Evolutionary conservation across 37 sponge, comb jelly and placozoan species (phyloP).

Genomic region (Cliona cf. orientalis): DNA sequence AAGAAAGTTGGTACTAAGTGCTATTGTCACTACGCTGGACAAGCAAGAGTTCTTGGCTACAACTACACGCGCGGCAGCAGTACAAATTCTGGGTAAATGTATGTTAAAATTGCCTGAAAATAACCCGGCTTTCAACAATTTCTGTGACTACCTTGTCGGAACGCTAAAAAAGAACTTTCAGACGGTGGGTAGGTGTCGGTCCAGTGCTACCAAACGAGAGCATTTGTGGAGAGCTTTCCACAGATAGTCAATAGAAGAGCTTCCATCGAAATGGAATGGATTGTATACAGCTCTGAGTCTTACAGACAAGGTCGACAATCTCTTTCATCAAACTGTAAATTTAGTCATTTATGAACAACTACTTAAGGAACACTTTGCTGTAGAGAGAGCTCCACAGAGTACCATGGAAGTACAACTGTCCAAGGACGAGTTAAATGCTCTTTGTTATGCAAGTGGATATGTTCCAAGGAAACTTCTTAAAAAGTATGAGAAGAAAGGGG

Average conservation of each 20-base stretch:
- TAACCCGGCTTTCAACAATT: background rate
- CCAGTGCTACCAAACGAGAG: background rate
- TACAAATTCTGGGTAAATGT: background rate
- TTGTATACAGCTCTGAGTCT: background rate
- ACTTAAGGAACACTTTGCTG: background rate
- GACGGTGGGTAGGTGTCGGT: background rate
- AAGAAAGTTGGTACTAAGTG: background rate
- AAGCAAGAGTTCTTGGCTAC: background rate
- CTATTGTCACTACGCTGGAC: background rate
- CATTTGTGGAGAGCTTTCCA: background rate
- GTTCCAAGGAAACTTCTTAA: constrained; percentile 34
- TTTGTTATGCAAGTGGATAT: constrained; percentile 41
- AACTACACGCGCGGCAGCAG: background rate
- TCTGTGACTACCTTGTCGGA: background rate
- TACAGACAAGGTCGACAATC: background rate
- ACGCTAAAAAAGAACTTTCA: background rate
- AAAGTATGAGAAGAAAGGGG: constrained; percentile 41
- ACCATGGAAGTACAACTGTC: background rate
- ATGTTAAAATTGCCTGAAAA: background rate
- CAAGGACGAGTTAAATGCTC: constrained; percentile 43
- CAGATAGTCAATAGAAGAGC: background rate
- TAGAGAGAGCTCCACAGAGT: background rate
- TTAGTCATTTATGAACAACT: background rate
- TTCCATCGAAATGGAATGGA: background rate
- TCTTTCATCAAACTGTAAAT: constrained; percentile 7